Conservation (phyloP, 35 echinoderm and acorn worm genomes). For the Anneissia japonica region DNA sequence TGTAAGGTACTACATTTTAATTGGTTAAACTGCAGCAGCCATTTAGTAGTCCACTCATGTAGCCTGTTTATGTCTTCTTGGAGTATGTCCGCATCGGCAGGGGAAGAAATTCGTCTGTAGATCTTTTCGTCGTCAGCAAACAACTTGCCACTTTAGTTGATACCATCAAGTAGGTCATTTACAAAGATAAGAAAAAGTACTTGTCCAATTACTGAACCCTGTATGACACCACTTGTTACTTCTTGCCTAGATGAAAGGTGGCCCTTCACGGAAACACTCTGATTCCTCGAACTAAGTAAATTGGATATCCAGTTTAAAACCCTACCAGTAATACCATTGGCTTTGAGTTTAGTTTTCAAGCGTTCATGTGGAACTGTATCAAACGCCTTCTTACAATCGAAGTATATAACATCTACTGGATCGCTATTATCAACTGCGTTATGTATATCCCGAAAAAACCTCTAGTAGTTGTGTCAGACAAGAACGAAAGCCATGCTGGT, state of each 20-base stretch:
- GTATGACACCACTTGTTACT: constrained; percentile 5
- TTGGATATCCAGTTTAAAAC: neutral
- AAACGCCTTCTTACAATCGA: neutral
- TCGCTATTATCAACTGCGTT: neutral
- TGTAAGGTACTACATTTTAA: neutral
- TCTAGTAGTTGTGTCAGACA: constrained; percentile 29
- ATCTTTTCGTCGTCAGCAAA: too few relatives aligned
- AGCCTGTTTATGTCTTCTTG: too few relatives aligned
- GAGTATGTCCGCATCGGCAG: neutral
- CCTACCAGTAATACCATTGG: neutral
- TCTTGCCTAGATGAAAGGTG: neutral
- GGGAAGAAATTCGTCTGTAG: neutral
- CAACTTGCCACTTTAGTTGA: too few relatives aligned
- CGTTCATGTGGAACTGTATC: constrained; percentile 1
- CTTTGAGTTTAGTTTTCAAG: neutral
- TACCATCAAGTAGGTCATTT: too few relatives aligned
- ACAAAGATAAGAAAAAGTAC: too few relatives aligned
- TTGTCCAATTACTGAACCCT: neutral
- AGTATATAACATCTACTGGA: constrained; percentile 9
- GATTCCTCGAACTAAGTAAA: neutral
- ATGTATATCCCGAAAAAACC: neutral
- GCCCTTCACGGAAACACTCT: neutral
- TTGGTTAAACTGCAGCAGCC: neutral
- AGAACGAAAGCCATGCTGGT: constrained; percentile 36
- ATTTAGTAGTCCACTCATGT: too few relatives aligned